Evolutionary conservation across 2,797 vertebrate species (phyloP).

Genomic region (Anabas testudineus): DNA sequence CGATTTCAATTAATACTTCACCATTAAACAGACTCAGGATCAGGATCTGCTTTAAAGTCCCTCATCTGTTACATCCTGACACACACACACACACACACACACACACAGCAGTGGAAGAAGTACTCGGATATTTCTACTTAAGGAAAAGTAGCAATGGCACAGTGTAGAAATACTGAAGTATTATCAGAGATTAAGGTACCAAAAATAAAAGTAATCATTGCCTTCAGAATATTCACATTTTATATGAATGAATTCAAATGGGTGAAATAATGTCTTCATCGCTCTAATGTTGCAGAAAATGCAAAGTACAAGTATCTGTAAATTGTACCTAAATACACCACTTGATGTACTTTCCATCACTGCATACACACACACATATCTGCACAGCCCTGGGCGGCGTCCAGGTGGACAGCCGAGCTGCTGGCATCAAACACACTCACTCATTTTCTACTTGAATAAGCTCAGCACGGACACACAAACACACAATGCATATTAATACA

Average conservation of each 20-base stretch:
- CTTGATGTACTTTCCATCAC: neutral
- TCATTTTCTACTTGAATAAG: constrained; percentile 78
- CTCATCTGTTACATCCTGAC: constrained; percentile 42
- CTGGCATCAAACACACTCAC: constrained; percentile 64
- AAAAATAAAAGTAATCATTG: no score
- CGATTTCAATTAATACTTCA: neutral
- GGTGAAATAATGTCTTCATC: no score
- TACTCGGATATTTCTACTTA: no score
- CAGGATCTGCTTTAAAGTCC: constrained; percentile 41
- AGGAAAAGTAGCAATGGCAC: no score
- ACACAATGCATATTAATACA: constrained; percentile 47
- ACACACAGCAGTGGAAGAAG: constrained; percentile 9
- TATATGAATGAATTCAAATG: no score
- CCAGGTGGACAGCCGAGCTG: constrained; percentile 73
- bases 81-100: no score
- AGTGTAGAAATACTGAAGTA: no score
- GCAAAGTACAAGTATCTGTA: no score
- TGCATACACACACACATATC: constrained; percentile 1
- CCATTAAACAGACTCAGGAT: constrained; percentile 15
- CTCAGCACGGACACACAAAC: constrained; percentile 62
- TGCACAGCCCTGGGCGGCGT: constrained; percentile 58
- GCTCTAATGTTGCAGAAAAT: no score
- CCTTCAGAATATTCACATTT: no score
- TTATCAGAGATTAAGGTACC: no score
- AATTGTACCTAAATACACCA: neutral